These are phyloP conservation scores for Brachionus rubens DNA, from an alignment of 1,140 invertebrate species.

Conservation along the genomic window DNA sequence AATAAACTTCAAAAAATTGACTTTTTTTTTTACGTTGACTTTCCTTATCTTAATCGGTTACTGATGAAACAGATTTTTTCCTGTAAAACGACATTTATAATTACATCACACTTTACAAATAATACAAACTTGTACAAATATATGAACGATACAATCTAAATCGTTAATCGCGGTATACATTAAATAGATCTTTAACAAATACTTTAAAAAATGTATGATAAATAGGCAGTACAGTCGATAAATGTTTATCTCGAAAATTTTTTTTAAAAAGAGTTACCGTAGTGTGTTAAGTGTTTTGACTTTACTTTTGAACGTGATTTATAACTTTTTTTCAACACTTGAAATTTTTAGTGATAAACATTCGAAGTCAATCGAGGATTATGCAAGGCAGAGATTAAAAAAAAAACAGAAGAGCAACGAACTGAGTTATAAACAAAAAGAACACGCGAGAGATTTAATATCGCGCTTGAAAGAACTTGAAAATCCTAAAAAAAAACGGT, in stretches of 20 bases:
- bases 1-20: slow-evolving; percentile 31
- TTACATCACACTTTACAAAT: slow-evolving; percentile 40
- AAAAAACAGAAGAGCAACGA: no score
- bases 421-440: no score
- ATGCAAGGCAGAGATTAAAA: no score
- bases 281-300: neutral
- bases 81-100: slow-evolving; percentile 1
- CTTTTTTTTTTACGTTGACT: slow-evolving; percentile 16
- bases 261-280: no score
- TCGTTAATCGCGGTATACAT: neutral
- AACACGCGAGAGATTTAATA: no score
- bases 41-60: slow-evolving; percentile 25
- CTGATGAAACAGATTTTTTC: no score
- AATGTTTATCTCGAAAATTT: neutral
- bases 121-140: neutral
- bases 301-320: neutral
- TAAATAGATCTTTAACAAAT: neutral
- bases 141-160: slow-evolving; percentile 31
- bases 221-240: neutral
- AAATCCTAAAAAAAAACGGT: no score
- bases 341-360: no score
- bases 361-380: no score
- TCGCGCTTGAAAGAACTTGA: no score
- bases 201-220: slow-evolving; percentile 13
- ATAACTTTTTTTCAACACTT: neutral